These are phyloP conservation scores for Macropus fuliginosus DNA, from an alignment of 2,797 vertebrate genomes.

Conservation along the genomic window DNA sequence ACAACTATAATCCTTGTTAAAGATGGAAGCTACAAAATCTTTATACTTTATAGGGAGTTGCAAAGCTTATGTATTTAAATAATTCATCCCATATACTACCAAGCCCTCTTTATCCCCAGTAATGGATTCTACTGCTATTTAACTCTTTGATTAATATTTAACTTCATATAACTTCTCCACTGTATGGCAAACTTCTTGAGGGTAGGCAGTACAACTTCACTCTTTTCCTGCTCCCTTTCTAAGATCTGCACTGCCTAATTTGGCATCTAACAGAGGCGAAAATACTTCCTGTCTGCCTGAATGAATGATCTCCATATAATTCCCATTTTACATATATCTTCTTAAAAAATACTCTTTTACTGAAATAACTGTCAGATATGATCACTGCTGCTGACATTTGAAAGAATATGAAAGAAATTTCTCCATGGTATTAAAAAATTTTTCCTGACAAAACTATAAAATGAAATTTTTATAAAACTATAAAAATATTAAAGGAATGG, in stretches of 20 bases:
- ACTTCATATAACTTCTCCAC: neutral
- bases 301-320: neutral
- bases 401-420: neutral
- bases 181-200: neutral
- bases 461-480: neutral
- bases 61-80: neutral
- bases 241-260: neutral
- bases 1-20: neutral
- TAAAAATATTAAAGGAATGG: neutral
- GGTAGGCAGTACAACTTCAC: neutral
- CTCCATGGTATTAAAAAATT: neutral
- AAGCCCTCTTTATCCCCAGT: neutral
- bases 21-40: neutral
- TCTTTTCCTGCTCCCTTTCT: neutral
- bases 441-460: neutral
- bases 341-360: neutral
- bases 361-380: neutral
- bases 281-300: neutral
- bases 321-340: neutral
- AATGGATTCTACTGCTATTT: neutral
- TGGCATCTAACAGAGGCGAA: neutral
- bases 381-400: neutral
- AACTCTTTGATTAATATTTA: neutral
- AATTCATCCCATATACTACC: neutral
- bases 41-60: neutral